A percentile compares a stretch with the other conserved stretches of the same genome.
phyloP scores from a whole-genome alignment of 2,888 invertebrate genomes.

The Perizoma affinitatum region DNA sequence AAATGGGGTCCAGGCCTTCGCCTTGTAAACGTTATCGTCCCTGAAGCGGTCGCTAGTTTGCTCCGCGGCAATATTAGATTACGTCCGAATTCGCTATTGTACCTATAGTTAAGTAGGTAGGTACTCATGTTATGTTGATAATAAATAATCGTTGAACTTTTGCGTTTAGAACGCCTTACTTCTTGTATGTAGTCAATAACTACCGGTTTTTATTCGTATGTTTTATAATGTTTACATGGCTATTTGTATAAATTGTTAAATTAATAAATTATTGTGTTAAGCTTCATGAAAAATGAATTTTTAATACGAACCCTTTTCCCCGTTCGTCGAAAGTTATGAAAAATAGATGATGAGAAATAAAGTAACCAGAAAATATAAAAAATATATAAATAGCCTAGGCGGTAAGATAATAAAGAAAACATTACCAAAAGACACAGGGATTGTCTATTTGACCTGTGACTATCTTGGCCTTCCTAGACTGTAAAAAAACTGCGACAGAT shows the following conservation, averaged over 20 bases:
- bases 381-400: no score
- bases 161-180: slow-evolving; percentile 80
- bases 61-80: slow-evolving; percentile 82
- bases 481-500: no score
- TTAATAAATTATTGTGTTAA: slow-evolving; percentile 80
- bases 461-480: no score
- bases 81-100: slow-evolving; percentile 71
- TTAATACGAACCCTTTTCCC: slow-evolving; percentile 1
- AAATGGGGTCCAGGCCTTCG: slow-evolving; percentile 17
- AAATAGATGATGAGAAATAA: no score
- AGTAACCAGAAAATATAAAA: no score
- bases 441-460: no score
- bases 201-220: slow-evolving; percentile 66
- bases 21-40: slow-evolving; percentile 67
- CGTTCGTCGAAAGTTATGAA: no score
- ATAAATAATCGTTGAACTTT: slow-evolving; percentile 65
- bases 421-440: no score
- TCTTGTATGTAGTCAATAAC: slow-evolving; percentile 56
- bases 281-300: slow-evolving; percentile 53
- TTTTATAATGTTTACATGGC: slow-evolving; percentile 80
- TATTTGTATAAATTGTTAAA: slow-evolving; percentile 80
- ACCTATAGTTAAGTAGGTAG: slow-evolving; percentile 56
- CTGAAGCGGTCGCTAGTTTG: slow-evolving; percentile 55
- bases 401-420: no score
- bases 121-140: slow-evolving; percentile 48